Conservation (phyloP, 2,113 vertebrate species). For the Sebastes schlegelii region DNA sequence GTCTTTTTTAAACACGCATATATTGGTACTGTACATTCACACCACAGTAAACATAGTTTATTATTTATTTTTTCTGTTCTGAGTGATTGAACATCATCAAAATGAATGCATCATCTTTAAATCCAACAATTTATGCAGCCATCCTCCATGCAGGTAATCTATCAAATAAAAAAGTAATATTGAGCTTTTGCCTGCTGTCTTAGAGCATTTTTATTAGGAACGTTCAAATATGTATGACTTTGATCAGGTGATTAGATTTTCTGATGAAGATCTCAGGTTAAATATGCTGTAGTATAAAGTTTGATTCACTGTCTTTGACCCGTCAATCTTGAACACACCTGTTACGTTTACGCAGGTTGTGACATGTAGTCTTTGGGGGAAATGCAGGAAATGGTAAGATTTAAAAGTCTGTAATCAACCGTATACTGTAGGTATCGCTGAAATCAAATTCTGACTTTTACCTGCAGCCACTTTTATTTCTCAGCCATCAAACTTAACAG, state of each 20-base stretch:
- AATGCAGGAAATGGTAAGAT: neutral
- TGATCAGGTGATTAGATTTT: neutral
- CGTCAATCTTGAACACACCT: neutral
- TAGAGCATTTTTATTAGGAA: neutral
- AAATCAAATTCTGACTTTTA: neutral
- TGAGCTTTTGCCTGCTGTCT: neutral
- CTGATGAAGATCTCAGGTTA: neutral
- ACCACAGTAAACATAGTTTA: too few relatives aligned
- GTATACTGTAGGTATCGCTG: neutral
- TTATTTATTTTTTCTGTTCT: too few relatives aligned
- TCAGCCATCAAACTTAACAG: neutral
- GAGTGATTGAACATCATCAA: neutral
- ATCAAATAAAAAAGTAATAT: neutral
- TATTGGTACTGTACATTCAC: too few relatives aligned
- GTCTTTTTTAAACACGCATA: too few relatives aligned
- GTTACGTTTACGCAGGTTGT: neutral
- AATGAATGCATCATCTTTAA: neutral
- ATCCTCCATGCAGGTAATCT: neutral
- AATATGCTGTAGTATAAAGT: neutral
- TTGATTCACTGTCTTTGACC: neutral
- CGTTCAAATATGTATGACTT: neutral
- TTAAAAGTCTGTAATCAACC: neutral
- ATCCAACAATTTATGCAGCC: neutral
- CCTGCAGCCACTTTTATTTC: neutral
- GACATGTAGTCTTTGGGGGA: neutral